Percentiles rank a stretch among this genome's conserved stretches.
These are phyloP conservation scores for Melanotaenia boesemani DNA, from an alignment of 2,797 vertebrate species.

Conservation along the genomic window DNA sequence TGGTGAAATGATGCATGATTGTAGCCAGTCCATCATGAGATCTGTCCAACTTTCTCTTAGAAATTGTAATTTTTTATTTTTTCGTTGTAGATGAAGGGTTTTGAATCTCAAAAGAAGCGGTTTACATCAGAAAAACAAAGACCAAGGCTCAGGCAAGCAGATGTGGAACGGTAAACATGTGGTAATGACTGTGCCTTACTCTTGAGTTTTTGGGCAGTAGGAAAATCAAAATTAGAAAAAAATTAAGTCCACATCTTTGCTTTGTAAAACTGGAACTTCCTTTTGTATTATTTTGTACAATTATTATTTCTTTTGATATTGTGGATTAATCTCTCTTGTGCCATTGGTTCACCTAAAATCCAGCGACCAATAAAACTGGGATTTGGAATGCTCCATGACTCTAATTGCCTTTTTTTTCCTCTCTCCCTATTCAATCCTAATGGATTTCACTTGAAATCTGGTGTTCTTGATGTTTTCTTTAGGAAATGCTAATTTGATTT, in stretches of 20 bases:
- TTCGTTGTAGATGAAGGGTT: slow-evolving; percentile 34
- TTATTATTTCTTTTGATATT: slow-evolving; percentile 80
- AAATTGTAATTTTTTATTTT: slow-evolving; percentile 24
- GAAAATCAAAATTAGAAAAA: slow-evolving; percentile 70
- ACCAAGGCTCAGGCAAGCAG: slow-evolving; percentile 51
- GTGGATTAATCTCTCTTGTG: slow-evolving; percentile 87
- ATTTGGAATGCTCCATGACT: slow-evolving; percentile 73
- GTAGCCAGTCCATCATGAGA: slow-evolving; percentile 22
- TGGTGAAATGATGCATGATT: slow-evolving; percentile 25
- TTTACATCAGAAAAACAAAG: slow-evolving; percentile 35
- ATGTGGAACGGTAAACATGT: slow-evolving; percentile 74
- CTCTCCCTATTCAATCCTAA: too few species aligned
- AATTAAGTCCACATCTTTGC: slow-evolving; percentile 86
- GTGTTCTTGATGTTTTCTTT: too few species aligned
- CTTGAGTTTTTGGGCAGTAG: slow-evolving; percentile 75
- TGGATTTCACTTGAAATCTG: too few species aligned
- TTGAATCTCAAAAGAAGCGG: slow-evolving; percentile 52
- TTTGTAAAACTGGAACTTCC: slow-evolving; percentile 85
- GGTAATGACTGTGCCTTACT: slow-evolving; percentile 86
- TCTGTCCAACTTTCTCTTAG: slow-evolving; percentile 12
- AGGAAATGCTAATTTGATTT: too few species aligned
- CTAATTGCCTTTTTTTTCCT: neutral
- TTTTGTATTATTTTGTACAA: slow-evolving; percentile 84
- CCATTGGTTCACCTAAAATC: slow-evolving; percentile 95
- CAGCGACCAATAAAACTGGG: slow-evolving; percentile 83